phyloP scores from a whole-genome alignment of 2,113 vertebrate genomes.

The Reinhardtius hippoglossoides region DNA sequence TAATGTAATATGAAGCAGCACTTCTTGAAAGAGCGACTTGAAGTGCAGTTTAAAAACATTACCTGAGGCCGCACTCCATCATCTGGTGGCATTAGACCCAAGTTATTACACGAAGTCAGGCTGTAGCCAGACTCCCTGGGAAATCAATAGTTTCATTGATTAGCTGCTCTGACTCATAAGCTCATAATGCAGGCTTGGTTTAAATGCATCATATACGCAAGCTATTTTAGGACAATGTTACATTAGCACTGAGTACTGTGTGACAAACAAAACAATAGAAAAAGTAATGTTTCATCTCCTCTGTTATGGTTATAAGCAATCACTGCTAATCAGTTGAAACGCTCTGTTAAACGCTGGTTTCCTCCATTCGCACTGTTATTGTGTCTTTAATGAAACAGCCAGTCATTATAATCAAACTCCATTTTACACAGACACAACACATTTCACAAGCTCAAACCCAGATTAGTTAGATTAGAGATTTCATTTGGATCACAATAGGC shows the following conservation, averaged over 20 bases:
- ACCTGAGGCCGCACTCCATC: slow-evolving; percentile 9
- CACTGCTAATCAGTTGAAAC: background rate
- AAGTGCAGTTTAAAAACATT: slow-evolving; percentile 19
- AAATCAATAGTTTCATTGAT: slow-evolving; percentile 23
- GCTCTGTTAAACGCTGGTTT: background rate
- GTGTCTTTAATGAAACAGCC: slow-evolving; percentile 12
- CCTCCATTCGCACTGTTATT: background rate
- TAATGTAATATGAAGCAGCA: background rate
- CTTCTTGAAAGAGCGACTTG: background rate
- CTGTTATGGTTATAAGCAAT: background rate
- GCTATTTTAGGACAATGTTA: slow-evolving; percentile 27
- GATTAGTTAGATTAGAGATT: slow-evolving; percentile 5
- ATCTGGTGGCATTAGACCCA: slow-evolving; percentile 9
- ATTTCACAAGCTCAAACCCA: slow-evolving; percentile 3
- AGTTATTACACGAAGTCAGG: slow-evolving; percentile 25
- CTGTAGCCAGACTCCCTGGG: slow-evolving; percentile 2
- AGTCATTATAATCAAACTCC: too few species aligned
- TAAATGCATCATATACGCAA: slow-evolving; percentile 12
- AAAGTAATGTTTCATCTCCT: background rate
- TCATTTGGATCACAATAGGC: slow-evolving; percentile 1
- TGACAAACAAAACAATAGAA: background rate
- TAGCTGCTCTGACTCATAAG: slow-evolving; percentile 40
- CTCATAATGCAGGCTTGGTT: background rate
- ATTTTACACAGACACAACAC: background rate
- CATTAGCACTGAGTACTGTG: background rate